Evolutionary conservation across 1,140 invertebrate genomes (phyloP).

Genomic region (Bombus turneri): DNA sequence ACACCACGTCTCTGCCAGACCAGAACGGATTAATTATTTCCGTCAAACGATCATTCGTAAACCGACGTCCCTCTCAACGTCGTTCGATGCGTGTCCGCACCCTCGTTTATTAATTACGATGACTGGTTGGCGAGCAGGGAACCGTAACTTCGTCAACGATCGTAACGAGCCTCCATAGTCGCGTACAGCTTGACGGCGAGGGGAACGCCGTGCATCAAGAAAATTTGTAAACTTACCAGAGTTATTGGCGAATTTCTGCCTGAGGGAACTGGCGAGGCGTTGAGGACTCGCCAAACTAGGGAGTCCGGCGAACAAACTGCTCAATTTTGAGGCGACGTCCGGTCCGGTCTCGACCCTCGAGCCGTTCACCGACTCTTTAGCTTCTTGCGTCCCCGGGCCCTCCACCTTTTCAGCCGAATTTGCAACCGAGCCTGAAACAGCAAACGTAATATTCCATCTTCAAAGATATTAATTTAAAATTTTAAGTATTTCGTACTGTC

Average conservation of each 20-base stretch:
- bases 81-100: constrained; percentile 34
- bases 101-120: constrained; percentile 60
- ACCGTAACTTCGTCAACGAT: constrained; percentile 49
- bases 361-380: constrained; percentile 80
- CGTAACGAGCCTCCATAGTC: constrained; percentile 49
- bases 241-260: constrained; percentile 79
- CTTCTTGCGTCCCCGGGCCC: constrained; percentile 79
- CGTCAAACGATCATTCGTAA: constrained; percentile 31
- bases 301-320: constrained; percentile 78
- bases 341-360: constrained; percentile 77
- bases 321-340: constrained; percentile 79
- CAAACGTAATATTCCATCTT: no score
- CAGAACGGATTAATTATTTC: constrained; percentile 33
- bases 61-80: constrained; percentile 23
- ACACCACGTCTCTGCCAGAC: not conserved
- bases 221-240: constrained; percentile 77
- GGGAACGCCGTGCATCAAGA: constrained; percentile 31
- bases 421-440: constrained; percentile 76
- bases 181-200: constrained; percentile 3
- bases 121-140: constrained; percentile 39
- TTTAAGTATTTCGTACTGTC: no score
- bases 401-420: constrained; percentile 82
- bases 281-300: constrained; percentile 80
- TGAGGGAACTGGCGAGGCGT: constrained; percentile 80
- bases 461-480: no score